A percentile compares a stretch with the other conserved stretches of the same genome.
These are phyloP conservation scores for Cydia fagiglandana DNA, from an alignment of 1,140 invertebrate species.

Conservation along the genomic window DNA sequence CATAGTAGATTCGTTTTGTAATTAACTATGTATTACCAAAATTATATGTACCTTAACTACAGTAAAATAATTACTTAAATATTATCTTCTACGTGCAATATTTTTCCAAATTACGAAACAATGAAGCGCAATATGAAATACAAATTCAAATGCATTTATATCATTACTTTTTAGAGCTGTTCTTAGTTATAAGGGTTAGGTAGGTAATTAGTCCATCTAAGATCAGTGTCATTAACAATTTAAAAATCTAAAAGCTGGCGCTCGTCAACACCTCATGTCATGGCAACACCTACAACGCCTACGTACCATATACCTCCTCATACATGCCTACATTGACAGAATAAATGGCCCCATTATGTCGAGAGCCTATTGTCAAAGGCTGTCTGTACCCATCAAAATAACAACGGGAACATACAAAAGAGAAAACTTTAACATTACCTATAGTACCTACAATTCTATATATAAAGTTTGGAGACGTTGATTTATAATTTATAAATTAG, in stretches of 20 bases:
- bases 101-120: not conserved
- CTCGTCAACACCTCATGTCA: constrained; percentile 37
- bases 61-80: not conserved
- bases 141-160: no score
- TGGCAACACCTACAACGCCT: not conserved
- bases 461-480: not conserved
- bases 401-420: constrained; percentile 50
- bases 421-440: constrained; percentile 43
- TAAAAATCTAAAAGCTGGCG: constrained; percentile 41
- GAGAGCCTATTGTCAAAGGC: constrained; percentile 70
- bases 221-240: not conserved
- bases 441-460: not conserved
- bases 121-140: not conserved
- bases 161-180: no score
- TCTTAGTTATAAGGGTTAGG: no score
- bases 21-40: no score
- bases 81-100: not conserved
- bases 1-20: not conserved
- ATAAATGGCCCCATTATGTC: constrained; percentile 73
- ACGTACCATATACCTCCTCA: constrained; percentile 41
- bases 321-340: constrained; percentile 53
- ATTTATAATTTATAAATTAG: not conserved
- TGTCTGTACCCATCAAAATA: constrained; percentile 65
- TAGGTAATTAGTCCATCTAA: no score
- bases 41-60: not conserved